Percentiles rank a stretch among this genome's conserved stretches.
Conservation (phyloP, 2,888 invertebrate species). For the Drosophila fulvimacula region DNA sequence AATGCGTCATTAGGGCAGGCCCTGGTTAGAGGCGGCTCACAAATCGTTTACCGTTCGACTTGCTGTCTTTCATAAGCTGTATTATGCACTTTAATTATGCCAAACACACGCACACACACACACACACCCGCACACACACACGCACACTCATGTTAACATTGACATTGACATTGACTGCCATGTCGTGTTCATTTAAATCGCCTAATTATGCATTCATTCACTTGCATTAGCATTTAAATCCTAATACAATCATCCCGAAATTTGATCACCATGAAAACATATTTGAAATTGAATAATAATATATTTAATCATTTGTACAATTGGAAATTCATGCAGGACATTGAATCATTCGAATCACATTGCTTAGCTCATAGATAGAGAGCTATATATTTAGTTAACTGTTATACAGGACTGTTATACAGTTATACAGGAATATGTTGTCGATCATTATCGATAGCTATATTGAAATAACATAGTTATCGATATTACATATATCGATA, state of each 20-base stretch:
- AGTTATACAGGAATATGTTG: too few species aligned
- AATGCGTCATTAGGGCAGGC: slow-evolving; percentile 48
- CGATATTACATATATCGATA: too few species aligned
- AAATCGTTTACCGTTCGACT: slow-evolving; percentile 24
- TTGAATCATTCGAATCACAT: not conserved
- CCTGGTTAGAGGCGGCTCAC: not conserved
- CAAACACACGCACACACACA: not conserved
- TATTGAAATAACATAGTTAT: too few species aligned
- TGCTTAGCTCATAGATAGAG: too few species aligned
- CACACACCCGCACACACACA: not conserved
- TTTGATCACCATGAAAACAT: not conserved
- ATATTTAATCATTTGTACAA: not conserved
- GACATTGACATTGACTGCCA: slow-evolving; percentile 6
- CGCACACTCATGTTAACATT: not conserved
- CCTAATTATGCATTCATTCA: slow-evolving; percentile 3
- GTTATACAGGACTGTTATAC: too few species aligned
- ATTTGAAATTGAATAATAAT: not conserved
- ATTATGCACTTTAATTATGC: slow-evolving; percentile 19
- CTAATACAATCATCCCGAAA: slow-evolving; percentile 17
- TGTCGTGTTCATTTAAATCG: not conserved
- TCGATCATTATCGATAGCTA: too few species aligned
- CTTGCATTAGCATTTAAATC: slow-evolving; percentile 5
- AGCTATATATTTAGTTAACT: too few species aligned
- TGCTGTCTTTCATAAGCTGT: slow-evolving; percentile 22
- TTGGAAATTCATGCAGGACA: not conserved